Percentiles rank a stretch among this genome's conserved stretches.
Evolutionary conservation across 2,113 vertebrate genomes (phyloP).

Genomic region (Sarotherodon lohbergeri): DNA sequence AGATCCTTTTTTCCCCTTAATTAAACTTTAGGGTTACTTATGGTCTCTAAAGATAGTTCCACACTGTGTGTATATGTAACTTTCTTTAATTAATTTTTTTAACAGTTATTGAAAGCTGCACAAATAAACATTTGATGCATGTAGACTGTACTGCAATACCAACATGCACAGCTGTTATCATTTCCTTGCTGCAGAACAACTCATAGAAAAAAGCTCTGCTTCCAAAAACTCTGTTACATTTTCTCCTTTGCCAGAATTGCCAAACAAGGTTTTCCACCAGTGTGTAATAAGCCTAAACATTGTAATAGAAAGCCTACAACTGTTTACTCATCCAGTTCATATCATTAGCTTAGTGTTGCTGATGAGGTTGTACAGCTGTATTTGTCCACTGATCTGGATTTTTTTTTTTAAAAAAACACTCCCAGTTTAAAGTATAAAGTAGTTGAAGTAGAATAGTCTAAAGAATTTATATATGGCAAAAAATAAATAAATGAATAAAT

Average conservation of each 20-base stretch:
- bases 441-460: neutral
- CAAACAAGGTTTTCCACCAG: neutral
- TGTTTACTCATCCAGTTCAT: neutral
- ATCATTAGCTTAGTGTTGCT: neutral
- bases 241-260: neutral
- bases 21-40: neutral
- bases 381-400: neutral
- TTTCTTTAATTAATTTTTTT: neutral
- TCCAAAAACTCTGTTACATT: neutral
- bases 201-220: neutral
- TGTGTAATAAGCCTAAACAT: neutral
- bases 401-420: neutral
- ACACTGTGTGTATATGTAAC: neutral
- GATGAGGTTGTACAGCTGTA: neutral
- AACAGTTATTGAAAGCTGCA: neutral
- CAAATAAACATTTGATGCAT: neutral
- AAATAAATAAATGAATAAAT: neutral
- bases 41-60: neutral
- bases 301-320: neutral
- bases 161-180: neutral
- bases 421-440: neutral
- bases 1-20: neutral
- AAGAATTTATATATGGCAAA: fast-evolving
- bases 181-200: neutral
- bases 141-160: neutral